Percentiles rank a stretch among this genome's conserved stretches.
Conservation (phyloP, 2,888 invertebrate genomes). For the Ichneumon xanthorius region DNA sequence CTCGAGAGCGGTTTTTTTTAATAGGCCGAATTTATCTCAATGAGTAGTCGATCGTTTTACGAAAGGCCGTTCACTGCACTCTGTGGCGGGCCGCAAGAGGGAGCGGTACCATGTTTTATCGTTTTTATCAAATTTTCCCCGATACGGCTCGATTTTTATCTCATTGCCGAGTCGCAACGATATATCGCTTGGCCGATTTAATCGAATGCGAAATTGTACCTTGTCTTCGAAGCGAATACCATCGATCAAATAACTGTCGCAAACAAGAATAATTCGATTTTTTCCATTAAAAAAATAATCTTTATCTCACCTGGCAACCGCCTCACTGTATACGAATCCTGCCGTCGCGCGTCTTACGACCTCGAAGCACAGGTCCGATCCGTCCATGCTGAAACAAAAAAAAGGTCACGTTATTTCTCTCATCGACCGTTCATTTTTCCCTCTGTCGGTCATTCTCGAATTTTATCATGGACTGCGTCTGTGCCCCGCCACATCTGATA, state of each 20-base stretch:
- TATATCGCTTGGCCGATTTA: background rate
- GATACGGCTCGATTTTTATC: background rate
- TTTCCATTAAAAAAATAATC: background rate
- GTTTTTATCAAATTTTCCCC: background rate
- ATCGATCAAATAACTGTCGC: background rate
- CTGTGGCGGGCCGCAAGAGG: background rate
- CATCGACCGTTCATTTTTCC: background rate
- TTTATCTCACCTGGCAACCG: constrained; percentile 95
- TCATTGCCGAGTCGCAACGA: background rate
- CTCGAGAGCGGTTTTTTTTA: background rate
- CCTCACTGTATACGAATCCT: constrained; percentile 99
- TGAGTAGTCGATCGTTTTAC: background rate
- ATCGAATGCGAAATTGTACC: background rate
- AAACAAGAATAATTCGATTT: background rate
- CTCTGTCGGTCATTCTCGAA: background rate
- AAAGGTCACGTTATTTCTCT: constrained; percentile 2
- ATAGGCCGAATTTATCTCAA: background rate
- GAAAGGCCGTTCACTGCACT: background rate
- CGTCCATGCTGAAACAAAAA: constrained; percentile 93
- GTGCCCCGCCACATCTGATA: too few species aligned
- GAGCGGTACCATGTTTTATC: background rate
- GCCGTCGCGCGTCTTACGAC: constrained; percentile 97
- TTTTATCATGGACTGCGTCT: background rate
- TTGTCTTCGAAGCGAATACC: background rate
- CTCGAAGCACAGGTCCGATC: constrained; percentile 99